phyloP scores from a whole-genome alignment of 1,140 invertebrate genomes.

The Cotesia glomerata region DNA sequence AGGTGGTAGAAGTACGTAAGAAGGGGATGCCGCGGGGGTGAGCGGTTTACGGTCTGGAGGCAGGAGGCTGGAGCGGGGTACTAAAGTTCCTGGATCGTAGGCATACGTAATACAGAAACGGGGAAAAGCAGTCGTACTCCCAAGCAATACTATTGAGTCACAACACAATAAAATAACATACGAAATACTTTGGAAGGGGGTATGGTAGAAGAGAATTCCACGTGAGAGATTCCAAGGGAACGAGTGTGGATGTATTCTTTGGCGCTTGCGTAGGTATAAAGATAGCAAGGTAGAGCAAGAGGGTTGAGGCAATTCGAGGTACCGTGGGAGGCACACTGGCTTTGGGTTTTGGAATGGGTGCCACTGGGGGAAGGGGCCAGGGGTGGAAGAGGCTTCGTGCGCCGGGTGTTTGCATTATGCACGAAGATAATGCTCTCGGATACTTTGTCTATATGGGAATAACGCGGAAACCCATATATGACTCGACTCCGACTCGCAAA shows the following conservation, averaged over 20 bases:
- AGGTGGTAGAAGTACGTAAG: neutral
- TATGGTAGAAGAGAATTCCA: slow-evolving; percentile 22
- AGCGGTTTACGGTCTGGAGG: too few species aligned
- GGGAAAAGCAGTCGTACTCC: slow-evolving; percentile 27
- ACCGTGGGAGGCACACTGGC: slow-evolving; percentile 14
- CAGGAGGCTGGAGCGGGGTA: neutral
- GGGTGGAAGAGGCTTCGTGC: slow-evolving; percentile 29
- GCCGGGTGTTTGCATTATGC: slow-evolving; percentile 61
- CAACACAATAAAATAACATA: slow-evolving; percentile 61
- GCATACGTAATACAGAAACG: slow-evolving; percentile 51
- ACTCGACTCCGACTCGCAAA: slow-evolving; percentile 6
- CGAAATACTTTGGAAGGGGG: slow-evolving; percentile 52
- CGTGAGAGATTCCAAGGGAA: slow-evolving; percentile 29
- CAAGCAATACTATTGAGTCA: slow-evolving; percentile 57
- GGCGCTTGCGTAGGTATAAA: too few species aligned
- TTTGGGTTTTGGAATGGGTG: neutral
- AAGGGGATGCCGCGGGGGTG: too few species aligned
- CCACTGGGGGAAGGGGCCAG: slow-evolving; percentile 20
- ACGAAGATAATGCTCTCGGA: slow-evolving; percentile 63
- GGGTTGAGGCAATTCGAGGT: slow-evolving; percentile 38
- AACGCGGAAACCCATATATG: slow-evolving; percentile 55
- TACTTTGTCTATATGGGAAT: slow-evolving; percentile 64
- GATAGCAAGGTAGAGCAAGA: slow-evolving; percentile 18
- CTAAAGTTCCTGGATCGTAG: slow-evolving; percentile 16
- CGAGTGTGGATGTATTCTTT: neutral